phyloP scores from a whole-genome alignment of 2,797 vertebrate genomes.

The Gobionotothen gibberifrons region DNA sequence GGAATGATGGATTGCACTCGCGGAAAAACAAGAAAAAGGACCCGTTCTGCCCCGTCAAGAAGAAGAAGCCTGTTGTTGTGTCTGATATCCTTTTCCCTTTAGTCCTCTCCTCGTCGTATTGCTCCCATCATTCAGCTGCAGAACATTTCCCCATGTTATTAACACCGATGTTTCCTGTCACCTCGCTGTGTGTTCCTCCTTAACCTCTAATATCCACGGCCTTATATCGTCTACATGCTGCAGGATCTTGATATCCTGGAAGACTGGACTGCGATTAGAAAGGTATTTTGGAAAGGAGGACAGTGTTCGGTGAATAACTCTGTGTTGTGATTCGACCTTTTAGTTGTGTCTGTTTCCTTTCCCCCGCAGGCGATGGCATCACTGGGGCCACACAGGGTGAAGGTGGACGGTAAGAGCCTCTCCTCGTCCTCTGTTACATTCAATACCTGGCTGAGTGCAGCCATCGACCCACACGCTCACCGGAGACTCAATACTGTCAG shows the following conservation, averaged over 20 bases:
- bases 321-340: slow-evolving; percentile 41
- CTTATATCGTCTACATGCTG: slow-evolving; percentile 99
- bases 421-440: slow-evolving; percentile 48
- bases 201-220: slow-evolving; percentile 86
- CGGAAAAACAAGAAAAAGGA: slow-evolving; percentile 97
- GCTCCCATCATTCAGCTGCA: neutral
- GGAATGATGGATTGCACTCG: slow-evolving; percentile 97
- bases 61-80: slow-evolving; percentile 97
- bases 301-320: neutral
- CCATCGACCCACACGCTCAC: slow-evolving; percentile 38
- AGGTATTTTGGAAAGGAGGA: slow-evolving; percentile 80
- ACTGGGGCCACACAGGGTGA: slow-evolving; percentile 93
- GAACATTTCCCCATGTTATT: neutral
- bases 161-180: neutral
- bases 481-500: slow-evolving; percentile 35
- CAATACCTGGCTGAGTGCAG: slow-evolving; percentile 53
- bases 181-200: slow-evolving; percentile 62
- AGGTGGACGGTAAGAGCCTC: slow-evolving; percentile 91
- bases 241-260: slow-evolving; percentile 99
- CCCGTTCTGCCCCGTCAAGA: slow-evolving; percentile 97
- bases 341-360: slow-evolving; percentile 31
- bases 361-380: slow-evolving; percentile 93
- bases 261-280: slow-evolving; percentile 99
- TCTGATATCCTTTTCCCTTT: slow-evolving; percentile 93
- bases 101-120: neutral